Conservation (phyloP, 1,140 invertebrate species). For the Drosophila lowei region DNA sequence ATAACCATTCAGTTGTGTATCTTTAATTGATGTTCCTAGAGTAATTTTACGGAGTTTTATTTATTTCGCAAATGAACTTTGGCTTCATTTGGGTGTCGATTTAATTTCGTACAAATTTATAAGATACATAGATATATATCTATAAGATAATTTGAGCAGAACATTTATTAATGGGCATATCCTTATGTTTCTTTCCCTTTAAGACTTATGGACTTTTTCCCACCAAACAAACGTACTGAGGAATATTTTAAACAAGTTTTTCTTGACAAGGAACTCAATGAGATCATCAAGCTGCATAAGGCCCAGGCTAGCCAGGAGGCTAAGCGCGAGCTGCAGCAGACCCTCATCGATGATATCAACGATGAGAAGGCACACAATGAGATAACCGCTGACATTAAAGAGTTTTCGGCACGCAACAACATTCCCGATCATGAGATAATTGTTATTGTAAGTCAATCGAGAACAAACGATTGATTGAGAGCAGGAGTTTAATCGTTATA, state of each 20-base stretch:
- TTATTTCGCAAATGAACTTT: slow-evolving; percentile 68
- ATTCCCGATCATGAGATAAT: slow-evolving; percentile 96
- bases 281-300: slow-evolving; percentile 95
- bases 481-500: not conserved
- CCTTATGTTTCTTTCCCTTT: slow-evolving; percentile 22
- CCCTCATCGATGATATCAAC: slow-evolving; percentile 91
- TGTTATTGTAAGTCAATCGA: slow-evolving; percentile 86
- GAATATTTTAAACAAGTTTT: slow-evolving; percentile 94
- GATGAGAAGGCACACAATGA: slow-evolving; percentile 92
- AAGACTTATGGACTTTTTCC: slow-evolving; percentile 96
- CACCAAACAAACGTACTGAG: slow-evolving; percentile 95
- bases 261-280: slow-evolving; percentile 92
- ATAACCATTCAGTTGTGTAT: slow-evolving; percentile 58
- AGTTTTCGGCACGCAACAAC: slow-evolving; percentile 91
- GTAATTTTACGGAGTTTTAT: slow-evolving; percentile 54
- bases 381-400: slow-evolving; percentile 92
- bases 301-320: slow-evolving; percentile 94
- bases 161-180: too few species aligned
- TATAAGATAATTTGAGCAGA: too few species aligned
- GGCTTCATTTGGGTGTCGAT: too few species aligned
- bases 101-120: too few species aligned
- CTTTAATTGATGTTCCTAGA: slow-evolving; percentile 82
- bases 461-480: not conserved
- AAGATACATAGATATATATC: not conserved
- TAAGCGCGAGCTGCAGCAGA: slow-evolving; percentile 90